Evolutionary conservation across 2,797 vertebrate genomes (phyloP), one percentile per base, ranked within the genome.

Genomic region (Chanos chanos): DNA sequence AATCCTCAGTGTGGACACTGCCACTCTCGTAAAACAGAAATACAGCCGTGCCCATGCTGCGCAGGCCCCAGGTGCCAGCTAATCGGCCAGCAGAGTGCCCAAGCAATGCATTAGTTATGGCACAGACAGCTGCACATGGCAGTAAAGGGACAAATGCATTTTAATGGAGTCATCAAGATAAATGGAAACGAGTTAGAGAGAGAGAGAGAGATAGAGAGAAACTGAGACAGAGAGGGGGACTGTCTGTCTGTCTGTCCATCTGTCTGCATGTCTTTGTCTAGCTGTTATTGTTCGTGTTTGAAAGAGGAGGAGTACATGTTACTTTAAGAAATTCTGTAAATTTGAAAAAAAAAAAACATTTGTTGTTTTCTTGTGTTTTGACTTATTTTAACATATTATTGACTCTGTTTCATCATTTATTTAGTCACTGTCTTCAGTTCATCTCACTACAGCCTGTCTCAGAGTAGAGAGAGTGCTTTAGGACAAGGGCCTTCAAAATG

Each of bases 81-180:
- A 43, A 43, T 43, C 40, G 40, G 19, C 40, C 40, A 9, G 40
- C 19, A 43, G 40, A 43, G 43, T 43, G 40, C n/a, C 40, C 40
- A 9, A 9, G 18, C 43, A 43, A 43, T 43, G 18, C 40, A 18
- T 12, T 19, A 40, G 40, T 12, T 40, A 10, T 43, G 40, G 43
- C 40, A 43, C 40, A 40, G 19, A 43, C 40, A 43, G 40, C 40
- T 43, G 40, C 12, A 43, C 22, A 18, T 10, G 40, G 19, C 18
- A 9, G 40, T 43, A 43, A 21, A n/a, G 40, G 12, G 40, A 22
- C 40, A 43, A 21, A 43, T 43, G 40, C 40, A 43, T 22, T 43
- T 36, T 43, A 43, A 43, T 43, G 43, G 40, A 43, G 40, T 43
- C 40, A 43, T 43, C 40, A 43, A 15, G 40, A 10, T 18, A n/a